Conservation (phyloP, 1,140 invertebrate genomes). For the Ptiloglossa arizonensis region DNA sequence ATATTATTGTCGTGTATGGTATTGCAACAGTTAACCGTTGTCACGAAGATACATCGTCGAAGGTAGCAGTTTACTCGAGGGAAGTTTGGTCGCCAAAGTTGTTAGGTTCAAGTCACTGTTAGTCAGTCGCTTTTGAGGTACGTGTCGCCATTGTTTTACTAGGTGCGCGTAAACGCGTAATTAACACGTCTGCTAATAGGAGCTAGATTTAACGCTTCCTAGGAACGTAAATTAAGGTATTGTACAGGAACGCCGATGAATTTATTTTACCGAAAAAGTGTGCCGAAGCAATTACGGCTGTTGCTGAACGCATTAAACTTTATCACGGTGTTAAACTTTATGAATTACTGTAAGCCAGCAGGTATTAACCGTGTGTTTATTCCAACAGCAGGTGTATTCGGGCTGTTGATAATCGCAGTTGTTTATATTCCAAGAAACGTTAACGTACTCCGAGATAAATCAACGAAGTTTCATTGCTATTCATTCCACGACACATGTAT, state of each 20-base stretch:
- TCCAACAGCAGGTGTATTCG: neutral
- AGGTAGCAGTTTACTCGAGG: conserved; percentile 10
- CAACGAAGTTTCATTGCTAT: too few species aligned
- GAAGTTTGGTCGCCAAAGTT: conserved; percentile 27
- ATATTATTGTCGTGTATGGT: neutral
- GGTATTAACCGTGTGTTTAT: neutral
- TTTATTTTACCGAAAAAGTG: neutral
- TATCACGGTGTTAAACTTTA: neutral
- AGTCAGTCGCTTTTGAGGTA: conserved; percentile 22
- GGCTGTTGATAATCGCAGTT: too few species aligned
- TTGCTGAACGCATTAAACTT: neutral
- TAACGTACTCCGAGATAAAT: too few species aligned
- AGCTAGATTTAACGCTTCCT: conserved; percentile 11
- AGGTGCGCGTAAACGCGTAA: conserved; percentile 36
- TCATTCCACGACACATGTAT: too few species aligned
- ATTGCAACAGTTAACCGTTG: conserved; percentile 22
- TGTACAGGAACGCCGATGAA: neutral
- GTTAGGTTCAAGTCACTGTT: conserved; percentile 35
- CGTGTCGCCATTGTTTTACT: conserved; percentile 35
- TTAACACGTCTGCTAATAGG: conserved; percentile 31
- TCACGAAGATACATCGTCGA: conserved; percentile 16
- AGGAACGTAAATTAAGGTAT: conserved; percentile 13
- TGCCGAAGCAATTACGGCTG: neutral
- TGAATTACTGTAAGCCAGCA: neutral
- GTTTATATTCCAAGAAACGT: too few species aligned